Conservation (phyloP, 2,888 invertebrate genomes). For the Uropetala carovei region DNA sequence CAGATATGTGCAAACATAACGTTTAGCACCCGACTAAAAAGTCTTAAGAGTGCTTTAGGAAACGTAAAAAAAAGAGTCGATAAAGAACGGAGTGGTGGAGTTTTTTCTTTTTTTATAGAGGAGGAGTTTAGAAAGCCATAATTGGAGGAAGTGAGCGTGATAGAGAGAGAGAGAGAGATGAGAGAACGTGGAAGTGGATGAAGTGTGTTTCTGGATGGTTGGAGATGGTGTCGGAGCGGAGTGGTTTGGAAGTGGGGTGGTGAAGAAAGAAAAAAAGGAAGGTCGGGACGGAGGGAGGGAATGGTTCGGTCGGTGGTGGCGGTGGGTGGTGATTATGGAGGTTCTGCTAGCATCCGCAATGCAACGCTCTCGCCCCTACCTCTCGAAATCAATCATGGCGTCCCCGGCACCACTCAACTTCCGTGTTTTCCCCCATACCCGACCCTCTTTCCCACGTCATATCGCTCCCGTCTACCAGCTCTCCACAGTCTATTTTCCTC, state of each 20-base stretch:
- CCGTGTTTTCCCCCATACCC: neutral
- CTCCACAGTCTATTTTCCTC: neutral
- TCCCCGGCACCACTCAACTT: constrained; percentile 29
- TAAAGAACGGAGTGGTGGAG: too few species aligned
- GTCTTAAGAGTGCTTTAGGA: too few species aligned
- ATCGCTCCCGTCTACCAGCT: neutral
- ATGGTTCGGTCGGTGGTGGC: neutral
- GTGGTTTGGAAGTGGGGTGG: too few species aligned
- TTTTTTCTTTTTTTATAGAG: neutral
- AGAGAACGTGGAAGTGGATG: neutral
- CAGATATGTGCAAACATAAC: too few species aligned
- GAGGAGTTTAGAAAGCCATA: constrained; percentile 3
- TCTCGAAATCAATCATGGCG: constrained; percentile 17
- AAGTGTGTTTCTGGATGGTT: constrained; percentile 5
- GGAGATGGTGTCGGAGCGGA: neutral
- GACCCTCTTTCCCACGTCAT: neutral
- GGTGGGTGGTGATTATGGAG: constrained; percentile 17
- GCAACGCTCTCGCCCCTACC: neutral
- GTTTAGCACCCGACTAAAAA: too few species aligned
- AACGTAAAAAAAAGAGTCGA: too few species aligned
- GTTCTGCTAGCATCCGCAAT: neutral
- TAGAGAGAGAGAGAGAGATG: neutral
- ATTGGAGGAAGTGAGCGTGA: constrained; percentile 14
- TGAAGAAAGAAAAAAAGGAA: too few species aligned
- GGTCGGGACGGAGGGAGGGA: neutral